These are phyloP conservation scores for Antechinus flavipes DNA, from an alignment of 2,113 vertebrate species.

Conservation along the genomic window DNA sequence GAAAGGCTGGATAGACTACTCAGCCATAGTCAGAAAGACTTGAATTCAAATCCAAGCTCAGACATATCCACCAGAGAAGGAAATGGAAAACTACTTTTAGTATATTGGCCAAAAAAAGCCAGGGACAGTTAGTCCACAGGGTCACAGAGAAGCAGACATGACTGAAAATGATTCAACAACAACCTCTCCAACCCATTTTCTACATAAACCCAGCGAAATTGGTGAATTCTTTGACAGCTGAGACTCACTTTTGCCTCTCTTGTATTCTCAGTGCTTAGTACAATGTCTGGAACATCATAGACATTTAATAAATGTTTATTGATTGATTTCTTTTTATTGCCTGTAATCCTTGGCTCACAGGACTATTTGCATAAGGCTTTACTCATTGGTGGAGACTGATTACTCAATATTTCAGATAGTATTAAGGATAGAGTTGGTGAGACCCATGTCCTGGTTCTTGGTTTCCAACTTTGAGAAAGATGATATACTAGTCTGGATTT, in stretches of 20 bases:
- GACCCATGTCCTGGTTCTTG: neutral
- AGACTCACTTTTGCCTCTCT: neutral
- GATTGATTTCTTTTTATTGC: neutral
- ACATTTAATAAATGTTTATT: neutral
- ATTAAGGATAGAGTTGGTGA: neutral
- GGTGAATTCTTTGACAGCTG: neutral
- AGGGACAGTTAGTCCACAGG: too few relatives aligned
- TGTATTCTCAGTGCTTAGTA: neutral
- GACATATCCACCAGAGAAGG: too few relatives aligned
- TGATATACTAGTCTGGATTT: neutral
- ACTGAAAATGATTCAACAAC: too few relatives aligned
- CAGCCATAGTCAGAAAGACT: too few relatives aligned
- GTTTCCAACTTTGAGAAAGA: neutral
- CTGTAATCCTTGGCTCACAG: neutral
- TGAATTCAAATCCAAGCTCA: too few relatives aligned
- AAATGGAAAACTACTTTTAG: too few relatives aligned
- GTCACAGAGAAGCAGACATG: too few relatives aligned
- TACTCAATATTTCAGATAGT: neutral
- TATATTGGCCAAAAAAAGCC: too few relatives aligned
- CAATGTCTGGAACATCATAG: neutral
- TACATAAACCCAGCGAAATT: neutral
- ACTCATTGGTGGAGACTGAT: neutral
- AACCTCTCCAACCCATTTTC: neutral
- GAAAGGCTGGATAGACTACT: too few relatives aligned
- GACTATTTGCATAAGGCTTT: neutral